Percentiles rank a stretch among this genome's conserved stretches.
Evolutionary conservation across 2,888 invertebrate genomes (phyloP).

Genomic region (Dryadula phaetusa): DNA sequence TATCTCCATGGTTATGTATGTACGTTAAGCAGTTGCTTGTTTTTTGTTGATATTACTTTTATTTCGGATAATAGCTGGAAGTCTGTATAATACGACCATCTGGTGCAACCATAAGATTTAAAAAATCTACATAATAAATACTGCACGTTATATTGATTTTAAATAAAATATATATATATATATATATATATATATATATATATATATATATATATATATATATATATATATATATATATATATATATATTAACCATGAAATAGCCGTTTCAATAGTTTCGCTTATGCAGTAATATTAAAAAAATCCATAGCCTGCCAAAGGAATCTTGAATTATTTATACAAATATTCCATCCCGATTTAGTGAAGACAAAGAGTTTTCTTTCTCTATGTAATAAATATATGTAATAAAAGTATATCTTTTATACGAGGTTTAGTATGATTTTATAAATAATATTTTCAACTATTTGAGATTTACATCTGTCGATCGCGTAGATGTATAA

Average conservation of each 20-base stretch:
- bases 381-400: too few species aligned
- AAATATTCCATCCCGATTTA: background rate
- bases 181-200: too few species aligned
- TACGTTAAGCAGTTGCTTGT: background rate
- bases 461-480: too few species aligned
- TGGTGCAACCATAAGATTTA: background rate
- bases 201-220: too few species aligned
- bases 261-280: background rate
- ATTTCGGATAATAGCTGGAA: background rate
- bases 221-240: too few species aligned
- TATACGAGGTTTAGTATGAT: too few species aligned
- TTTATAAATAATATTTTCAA: too few species aligned
- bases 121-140: background rate
- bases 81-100: background rate
- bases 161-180: slow-evolving; percentile 1
- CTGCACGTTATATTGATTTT: background rate
- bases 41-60: background rate
- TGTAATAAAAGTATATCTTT: too few species aligned
- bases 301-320: background rate
- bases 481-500: too few species aligned
- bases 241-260: too few species aligned
- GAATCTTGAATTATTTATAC: slow-evolving; percentile 7
- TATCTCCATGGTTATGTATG: background rate
- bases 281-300: slow-evolving; percentile 5
- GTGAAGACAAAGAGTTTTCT: slow-evolving; percentile 1